Percentiles rank a stretch among this genome's conserved stretches.
These are phyloP conservation scores for Cheilosia soror DNA, from an alignment of 2,888 invertebrate species.

Conservation along the genomic window DNA sequence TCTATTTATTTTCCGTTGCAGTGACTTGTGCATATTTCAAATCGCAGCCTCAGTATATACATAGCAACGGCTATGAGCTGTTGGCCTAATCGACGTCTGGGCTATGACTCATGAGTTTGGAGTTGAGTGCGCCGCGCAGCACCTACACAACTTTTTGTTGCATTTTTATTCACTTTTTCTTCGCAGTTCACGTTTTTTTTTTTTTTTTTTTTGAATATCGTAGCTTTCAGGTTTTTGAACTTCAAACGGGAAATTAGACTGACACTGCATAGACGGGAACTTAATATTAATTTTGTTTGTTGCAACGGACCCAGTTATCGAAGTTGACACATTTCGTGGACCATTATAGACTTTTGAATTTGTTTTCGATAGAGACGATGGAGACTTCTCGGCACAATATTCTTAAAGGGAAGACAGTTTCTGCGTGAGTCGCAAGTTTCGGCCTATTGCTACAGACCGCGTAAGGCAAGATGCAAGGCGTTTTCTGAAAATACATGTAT, in stretches of 20 bases:
- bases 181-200: constrained; percentile 1
- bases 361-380: neutral
- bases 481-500: neutral
- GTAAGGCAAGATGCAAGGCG: neutral
- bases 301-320: neutral
- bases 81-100: constrained; percentile 72
- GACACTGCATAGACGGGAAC: constrained; percentile 38
- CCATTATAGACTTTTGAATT: neutral
- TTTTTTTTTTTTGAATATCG: neutral
- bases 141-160: constrained; percentile 61
- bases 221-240: constrained; percentile 72
- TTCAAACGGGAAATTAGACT: constrained; percentile 58
- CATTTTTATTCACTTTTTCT: constrained; percentile 36
- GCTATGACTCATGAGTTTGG: constrained; percentile 66
- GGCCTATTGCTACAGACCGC: neutral
- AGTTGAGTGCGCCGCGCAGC: constrained; percentile 51
- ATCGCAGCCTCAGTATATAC: constrained; percentile 53
- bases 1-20: constrained; percentile 68
- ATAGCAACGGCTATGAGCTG: constrained; percentile 43
- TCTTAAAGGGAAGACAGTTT: neutral
- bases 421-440: neutral
- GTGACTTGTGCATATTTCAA: constrained; percentile 75
- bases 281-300: constrained; percentile 13
- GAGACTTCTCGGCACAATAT: neutral
- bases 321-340: constrained; percentile 3